Evolutionary conservation across 2,113 vertebrate species (phyloP).

Genomic region (Chauna torquata): DNA sequence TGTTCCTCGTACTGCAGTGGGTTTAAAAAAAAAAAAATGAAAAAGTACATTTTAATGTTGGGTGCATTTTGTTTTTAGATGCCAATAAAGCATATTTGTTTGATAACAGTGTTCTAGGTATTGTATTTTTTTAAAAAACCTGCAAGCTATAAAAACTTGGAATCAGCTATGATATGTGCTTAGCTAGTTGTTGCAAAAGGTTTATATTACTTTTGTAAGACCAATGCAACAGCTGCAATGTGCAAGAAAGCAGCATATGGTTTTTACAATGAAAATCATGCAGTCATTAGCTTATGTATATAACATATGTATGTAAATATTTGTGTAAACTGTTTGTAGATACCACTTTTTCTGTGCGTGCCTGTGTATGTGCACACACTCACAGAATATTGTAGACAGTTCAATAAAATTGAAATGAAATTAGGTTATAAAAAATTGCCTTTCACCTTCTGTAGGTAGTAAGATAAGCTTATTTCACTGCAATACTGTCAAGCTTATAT

Average conservation of each 20-base stretch:
- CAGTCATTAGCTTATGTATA: conserved; percentile 71
- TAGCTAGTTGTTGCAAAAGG: conserved; percentile 71
- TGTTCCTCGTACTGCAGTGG: conserved; percentile 92
- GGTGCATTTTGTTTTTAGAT: conserved; percentile 98
- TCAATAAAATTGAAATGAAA: conserved; percentile 65
- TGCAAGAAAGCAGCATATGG: conserved; percentile 64
- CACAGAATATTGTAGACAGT: conserved; percentile 73
- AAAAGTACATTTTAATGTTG: conserved; percentile 90
- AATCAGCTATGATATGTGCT: conserved; percentile 66
- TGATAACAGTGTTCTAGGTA: conserved; percentile 98
- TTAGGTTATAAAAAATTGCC: conserved; percentile 59
- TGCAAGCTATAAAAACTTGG: conserved; percentile 77
- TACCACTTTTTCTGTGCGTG: conserved; percentile 68
- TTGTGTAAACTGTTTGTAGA: conserved; percentile 73
- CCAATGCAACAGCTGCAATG: conserved; percentile 68
- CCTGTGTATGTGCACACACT: conserved; percentile 54
- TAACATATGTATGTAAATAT: conserved; percentile 72
- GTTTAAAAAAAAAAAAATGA: conserved; percentile 83
- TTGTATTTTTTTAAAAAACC: conserved; percentile 88
- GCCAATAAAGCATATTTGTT: conserved; percentile 99
- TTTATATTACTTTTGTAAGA: conserved; percentile 73
- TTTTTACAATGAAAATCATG: conserved; percentile 67
- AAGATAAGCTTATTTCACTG: conserved; percentile 34
- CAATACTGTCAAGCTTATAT: conserved; percentile 5
- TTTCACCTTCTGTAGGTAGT: conserved; percentile 70